Conservation (phyloP, 1,140 invertebrate genomes). For the Drosophila saltans region DNA sequence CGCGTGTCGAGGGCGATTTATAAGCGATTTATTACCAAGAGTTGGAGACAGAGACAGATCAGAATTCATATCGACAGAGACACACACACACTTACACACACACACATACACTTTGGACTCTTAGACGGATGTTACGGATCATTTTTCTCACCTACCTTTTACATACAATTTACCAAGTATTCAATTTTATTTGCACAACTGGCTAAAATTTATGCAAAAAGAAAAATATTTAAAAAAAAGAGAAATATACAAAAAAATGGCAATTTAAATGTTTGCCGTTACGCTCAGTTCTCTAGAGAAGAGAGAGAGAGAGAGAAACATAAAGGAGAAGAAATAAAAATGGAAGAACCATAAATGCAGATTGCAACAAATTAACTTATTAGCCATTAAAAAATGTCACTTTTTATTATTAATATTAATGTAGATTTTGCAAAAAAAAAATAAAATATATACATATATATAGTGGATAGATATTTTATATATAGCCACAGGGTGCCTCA, state of each 20-base stretch:
- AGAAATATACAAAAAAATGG: conserved; percentile 61
- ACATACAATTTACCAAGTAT: conserved; percentile 25
- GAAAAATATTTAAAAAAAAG: conserved; percentile 39
- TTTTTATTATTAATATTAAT: conserved; percentile 15
- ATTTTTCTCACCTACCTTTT: background rate
- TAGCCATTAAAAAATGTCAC: background rate
- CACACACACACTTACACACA: background rate
- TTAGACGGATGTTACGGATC: background rate
- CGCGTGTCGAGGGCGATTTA: conserved; percentile 71
- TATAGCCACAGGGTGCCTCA: conserved; percentile 44
- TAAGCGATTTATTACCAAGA: conserved; percentile 66
- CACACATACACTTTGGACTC: background rate
- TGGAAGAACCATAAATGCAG: conserved; percentile 7
- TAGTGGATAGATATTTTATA: conserved; percentile 39
- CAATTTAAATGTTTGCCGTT: conserved; percentile 56
- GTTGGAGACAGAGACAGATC: conserved; percentile 15
- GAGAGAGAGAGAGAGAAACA: background rate
- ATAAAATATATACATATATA: conserved; percentile 32
- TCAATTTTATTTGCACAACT: conserved; percentile 69
- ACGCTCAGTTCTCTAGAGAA: conserved; percentile 24
- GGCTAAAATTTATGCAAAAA: conserved; percentile 55
- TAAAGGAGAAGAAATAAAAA: background rate
- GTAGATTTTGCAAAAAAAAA: conserved; percentile 22
- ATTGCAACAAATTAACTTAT: conserved; percentile 14
- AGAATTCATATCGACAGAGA: conserved; percentile 16